Base-by-base conservation (phyloP, 2,113 vertebrate genomes). In the Oncorhynchus nerka region DNA sequence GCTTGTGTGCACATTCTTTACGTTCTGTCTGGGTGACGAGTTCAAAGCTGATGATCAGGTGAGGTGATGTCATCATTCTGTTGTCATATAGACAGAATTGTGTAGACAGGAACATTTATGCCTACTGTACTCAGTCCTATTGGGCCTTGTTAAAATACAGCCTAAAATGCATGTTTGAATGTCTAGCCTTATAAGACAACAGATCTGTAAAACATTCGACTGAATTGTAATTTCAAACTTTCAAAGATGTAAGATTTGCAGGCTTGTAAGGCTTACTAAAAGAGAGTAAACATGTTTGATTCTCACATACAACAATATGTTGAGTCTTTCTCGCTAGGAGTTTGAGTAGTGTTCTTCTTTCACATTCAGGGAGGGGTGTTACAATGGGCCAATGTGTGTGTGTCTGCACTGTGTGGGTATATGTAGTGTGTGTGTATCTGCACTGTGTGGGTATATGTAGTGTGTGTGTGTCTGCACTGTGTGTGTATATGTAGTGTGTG, bases 1-100 rank as follows among this genome's bases (percentile, higher is more conserved):
- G 75, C 68, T 45, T 48, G 77, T 82, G 34, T 72, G 34, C 81
- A 83, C 83, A 80, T 87, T 90, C 83, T 82, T 79, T 71, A 45
- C 64, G 70, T 78, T 78, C 8, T 61, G 76, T 85, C 80, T 76
- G 77, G 75, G 81, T 70, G 75, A 79, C 75, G 75, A 77, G 82
- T 81, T 87, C 80, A 82, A 73, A 80, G 84, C 75, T 71, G 62
- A 81, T 74, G 75, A 15, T 61, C 59, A n/a, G 59, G 78, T 39
- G 7, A 39, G 7, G 39, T 39, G 39, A 39, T 39, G 39, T 65
- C 24, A 70, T 68, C 24, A 70, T 68, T 48, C 20, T 13, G 4
- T 70, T 2, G 2, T 48, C 30, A 51, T 51, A 16, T 51, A 4
- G 4, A 39, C 68, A 32, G 65, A 59, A 9, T 8, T 39, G 39